These are phyloP conservation scores for Sepioteuthis lessoniana DNA, from an alignment of 2,888 invertebrate genomes.

Conservation along the genomic window DNA sequence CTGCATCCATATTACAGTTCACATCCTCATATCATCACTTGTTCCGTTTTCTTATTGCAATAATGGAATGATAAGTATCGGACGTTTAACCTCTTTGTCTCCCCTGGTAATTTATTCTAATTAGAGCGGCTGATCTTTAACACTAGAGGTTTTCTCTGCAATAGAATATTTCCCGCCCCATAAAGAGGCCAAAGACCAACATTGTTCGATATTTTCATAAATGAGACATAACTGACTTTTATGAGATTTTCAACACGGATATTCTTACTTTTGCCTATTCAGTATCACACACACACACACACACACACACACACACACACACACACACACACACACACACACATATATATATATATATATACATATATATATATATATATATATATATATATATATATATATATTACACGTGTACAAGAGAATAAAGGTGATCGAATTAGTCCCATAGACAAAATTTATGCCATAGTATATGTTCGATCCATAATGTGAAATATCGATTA, in stretches of 20 bases:
- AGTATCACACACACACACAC: too few species aligned
- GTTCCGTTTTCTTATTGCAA: not conserved
- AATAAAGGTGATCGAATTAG: too few species aligned
- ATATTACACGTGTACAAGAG: too few species aligned
- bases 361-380: conserved; percentile 25
- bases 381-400: conserved; percentile 37
- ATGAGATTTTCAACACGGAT: not conserved
- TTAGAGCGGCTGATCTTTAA: not conserved
- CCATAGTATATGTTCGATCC: too few species aligned
- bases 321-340: too few species aligned
- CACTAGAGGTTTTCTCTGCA: not conserved
- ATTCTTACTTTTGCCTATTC: not conserved
- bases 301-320: too few species aligned
- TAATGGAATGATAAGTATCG: not conserved
- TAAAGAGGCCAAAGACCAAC: not conserved
- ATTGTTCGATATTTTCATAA: not conserved
- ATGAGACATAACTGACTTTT: not conserved
- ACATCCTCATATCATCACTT: not conserved
- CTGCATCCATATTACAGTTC: not conserved
- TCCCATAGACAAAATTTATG: too few species aligned
- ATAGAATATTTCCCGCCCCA: not conserved
- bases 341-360: too few species aligned
- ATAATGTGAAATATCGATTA: too few species aligned
- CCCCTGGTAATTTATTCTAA: not conserved
- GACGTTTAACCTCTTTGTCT: not conserved